Conservation (phyloP, 2,888 invertebrate genomes). For the Ormia ochracea region DNA sequence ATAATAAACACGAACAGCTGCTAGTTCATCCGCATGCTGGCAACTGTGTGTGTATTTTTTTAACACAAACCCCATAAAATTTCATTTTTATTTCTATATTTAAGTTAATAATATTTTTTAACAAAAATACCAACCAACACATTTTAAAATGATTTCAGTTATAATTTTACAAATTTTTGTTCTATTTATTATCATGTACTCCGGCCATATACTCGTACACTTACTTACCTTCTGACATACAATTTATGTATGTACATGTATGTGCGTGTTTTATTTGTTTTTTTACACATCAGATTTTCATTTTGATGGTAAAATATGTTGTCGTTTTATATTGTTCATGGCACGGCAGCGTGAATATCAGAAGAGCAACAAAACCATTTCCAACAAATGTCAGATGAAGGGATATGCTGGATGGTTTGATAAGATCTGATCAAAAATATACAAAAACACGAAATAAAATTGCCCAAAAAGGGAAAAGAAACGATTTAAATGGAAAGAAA, state of each 20-base stretch:
- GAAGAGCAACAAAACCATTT: not conserved
- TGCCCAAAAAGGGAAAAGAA: no score
- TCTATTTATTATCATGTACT: slow-evolving; percentile 1
- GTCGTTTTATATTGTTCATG: slow-evolving; percentile 38
- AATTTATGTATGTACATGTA: not conserved
- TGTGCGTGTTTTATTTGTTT: not conserved
- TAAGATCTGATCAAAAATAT: not conserved
- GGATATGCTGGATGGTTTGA: not conserved
- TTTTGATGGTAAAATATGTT: slow-evolving; percentile 55
- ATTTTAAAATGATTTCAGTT: not conserved
- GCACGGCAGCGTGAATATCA: slow-evolving; percentile 1
- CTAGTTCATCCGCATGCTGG: no score
- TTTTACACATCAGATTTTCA: slow-evolving; percentile 42
- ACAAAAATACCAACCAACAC: slow-evolving; percentile 3
- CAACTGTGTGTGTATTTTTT: slow-evolving; percentile 27
- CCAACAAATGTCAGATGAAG: not conserved
- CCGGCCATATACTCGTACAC: not conserved
- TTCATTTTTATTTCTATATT: slow-evolving; percentile 29
- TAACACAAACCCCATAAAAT: not conserved
- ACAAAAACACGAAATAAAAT: no score
- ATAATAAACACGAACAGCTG: no score
- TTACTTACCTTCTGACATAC: not conserved
- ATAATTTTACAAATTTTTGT: not conserved
- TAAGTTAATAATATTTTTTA: slow-evolving; percentile 2
- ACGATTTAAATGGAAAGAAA: no score